Base-by-base conservation (phyloP, 2,113 vertebrate species). In the Mustela lutreola region DNA sequence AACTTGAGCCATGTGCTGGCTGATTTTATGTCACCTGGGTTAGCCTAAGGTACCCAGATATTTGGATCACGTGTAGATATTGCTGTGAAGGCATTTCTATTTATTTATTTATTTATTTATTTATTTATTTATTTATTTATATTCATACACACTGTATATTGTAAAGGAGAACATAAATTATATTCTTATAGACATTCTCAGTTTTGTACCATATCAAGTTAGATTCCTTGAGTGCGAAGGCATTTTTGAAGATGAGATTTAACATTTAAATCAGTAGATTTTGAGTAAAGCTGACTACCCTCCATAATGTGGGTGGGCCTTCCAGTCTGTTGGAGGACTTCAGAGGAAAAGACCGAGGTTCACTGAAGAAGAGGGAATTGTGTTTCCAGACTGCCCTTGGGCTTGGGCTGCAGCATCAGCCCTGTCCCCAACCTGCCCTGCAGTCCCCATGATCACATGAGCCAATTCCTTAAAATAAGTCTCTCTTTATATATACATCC, bases 111-210 rank as follows among this genome's bases (percentile, higher is more conserved):
- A 56, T 56, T 60, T 60, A 60, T 22, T 58, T 22, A 58, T 21
- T 53, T 39, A 39, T 39, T 39, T 36, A 36, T 36, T 39, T n/a
- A n/a, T n/a, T n/a, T n/a, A n/a, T n/a, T n/a, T n/a, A n/a, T 97
- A 97, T 97, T 96, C 92, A 97, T 79, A 83, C 6, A 48, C 65
- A 80, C 91, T 60, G 58, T 56, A 67, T 63, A 73, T 94, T 75
- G 62, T 48, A 76, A 95, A 96, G 62, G 42, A 65, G 39, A 70
- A 75, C n/a, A 70, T 81, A 91, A 93, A 71, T 85, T 89, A 70
- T 79, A n/a, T 93, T 67, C 63, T 92, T 63, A 67, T 36, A 92
- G 76, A 45, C 89, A 70, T 79, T 65, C 84, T 90, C 28, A 6
- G 53, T 19, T 82, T 91, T 50, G 67, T 50, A 92, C 36, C 79